phyloP scores from a whole-genome alignment of 2,113 vertebrate genomes.

The Gymnobelideus leadbeateri region DNA sequence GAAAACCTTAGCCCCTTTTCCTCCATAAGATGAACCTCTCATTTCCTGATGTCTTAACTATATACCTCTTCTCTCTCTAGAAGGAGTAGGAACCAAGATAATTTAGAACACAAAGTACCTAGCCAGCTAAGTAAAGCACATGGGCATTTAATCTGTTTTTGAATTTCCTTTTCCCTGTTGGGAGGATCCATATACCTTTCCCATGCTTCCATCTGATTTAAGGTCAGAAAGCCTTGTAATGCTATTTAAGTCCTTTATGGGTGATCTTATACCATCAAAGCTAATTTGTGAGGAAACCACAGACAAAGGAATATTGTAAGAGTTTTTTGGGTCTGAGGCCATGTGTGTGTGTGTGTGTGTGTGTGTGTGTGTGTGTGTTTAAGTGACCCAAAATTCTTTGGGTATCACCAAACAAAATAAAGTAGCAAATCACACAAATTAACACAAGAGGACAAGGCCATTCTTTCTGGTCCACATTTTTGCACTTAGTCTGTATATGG shows the following conservation, averaged over 20 bases:
- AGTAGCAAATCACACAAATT: neutral
- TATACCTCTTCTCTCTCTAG: neutral
- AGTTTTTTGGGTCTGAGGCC: neutral
- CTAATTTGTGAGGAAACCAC: neutral
- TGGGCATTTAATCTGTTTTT: neutral
- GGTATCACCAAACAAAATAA: neutral
- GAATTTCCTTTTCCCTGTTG: neutral
- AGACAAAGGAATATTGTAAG: neutral
- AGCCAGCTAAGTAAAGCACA: neutral
- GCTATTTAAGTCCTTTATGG: neutral
- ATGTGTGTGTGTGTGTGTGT: too few relatives aligned
- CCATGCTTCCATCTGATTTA: neutral
- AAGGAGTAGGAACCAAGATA: too few relatives aligned
- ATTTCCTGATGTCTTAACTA: neutral
- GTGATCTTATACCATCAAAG: neutral
- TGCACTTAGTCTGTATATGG: neutral
- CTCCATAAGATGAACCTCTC: neutral
- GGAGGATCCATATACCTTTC: neutral
- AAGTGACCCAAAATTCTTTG: neutral
- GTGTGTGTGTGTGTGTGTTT: neutral
- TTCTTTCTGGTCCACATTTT: neutral
- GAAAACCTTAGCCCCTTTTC: neutral
- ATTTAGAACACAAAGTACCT: neutral
- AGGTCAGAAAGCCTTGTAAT: neutral
- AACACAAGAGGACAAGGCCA: neutral